Evolutionary conservation across 2,888 invertebrate species (phyloP).

Genomic region (Venusia cambrica): DNA sequence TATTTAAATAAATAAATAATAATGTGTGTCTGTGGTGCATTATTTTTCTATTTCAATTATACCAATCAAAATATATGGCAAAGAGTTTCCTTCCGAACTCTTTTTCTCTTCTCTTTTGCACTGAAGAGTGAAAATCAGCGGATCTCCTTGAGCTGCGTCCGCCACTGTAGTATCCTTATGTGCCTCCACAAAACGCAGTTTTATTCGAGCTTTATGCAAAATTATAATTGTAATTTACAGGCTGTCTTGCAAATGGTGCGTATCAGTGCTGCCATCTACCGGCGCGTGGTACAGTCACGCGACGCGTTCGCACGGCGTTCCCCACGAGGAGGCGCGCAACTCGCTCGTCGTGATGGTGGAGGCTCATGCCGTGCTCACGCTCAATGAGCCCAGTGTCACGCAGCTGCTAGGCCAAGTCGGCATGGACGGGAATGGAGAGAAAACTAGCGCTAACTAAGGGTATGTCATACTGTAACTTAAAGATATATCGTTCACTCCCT

Average conservation of each 20-base stretch:
- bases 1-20: no score
- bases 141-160: no score
- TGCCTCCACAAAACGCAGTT: no score
- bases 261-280: conserved; percentile 73
- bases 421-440: conserved; percentile 42
- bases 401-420: conserved; percentile 67
- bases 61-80: no score
- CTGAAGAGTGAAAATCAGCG: no score
- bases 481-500: no score
- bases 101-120: no score
- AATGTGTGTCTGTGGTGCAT: no score
- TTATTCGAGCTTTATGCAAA: no score
- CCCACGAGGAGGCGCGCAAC: conserved; percentile 81
- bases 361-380: conserved; percentile 81
- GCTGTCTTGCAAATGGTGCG: conserved; percentile 81
- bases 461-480: conserved; percentile 10
- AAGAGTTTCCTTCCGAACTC: no score
- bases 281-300: conserved; percentile 83
- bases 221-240: conserved; percentile 40
- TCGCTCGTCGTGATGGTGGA: conserved; percentile 83
- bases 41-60: no score
- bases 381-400: conserved; percentile 69
- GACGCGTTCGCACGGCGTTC: conserved; percentile 77
- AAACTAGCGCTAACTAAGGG: conserved; percentile 9
- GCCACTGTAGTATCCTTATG: no score